Evolutionary conservation across 2,888 invertebrate genomes (phyloP).

Genomic region (Epinotia demarniana): DNA sequence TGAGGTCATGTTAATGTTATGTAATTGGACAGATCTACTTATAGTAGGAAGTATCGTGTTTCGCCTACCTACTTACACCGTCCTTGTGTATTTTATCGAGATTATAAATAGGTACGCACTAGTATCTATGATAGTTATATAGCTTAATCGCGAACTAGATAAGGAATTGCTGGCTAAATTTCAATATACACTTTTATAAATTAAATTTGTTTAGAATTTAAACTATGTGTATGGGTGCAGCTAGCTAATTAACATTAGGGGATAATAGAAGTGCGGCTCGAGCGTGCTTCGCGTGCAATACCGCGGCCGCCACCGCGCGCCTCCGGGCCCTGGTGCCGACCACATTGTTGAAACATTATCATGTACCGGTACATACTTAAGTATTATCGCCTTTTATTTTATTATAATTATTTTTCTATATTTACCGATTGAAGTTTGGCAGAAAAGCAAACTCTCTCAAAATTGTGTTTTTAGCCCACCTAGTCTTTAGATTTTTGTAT

Average conservation of each 20-base stretch:
- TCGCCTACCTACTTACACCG: slow-evolving; percentile 83
- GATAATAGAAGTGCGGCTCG: slow-evolving; percentile 48
- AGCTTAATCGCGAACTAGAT: slow-evolving; percentile 68
- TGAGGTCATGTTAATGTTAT: slow-evolving; percentile 69
- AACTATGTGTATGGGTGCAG: slow-evolving; percentile 64
- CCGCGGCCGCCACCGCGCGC: background rate
- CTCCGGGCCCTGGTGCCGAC: slow-evolving; percentile 49
- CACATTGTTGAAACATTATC: slow-evolving; percentile 57
- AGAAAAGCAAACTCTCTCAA: slow-evolving; percentile 62
- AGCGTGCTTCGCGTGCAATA: slow-evolving; percentile 21
- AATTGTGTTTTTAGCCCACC: slow-evolving; percentile 79
- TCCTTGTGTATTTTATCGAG: slow-evolving; percentile 83
- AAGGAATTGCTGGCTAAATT: slow-evolving; percentile 75
- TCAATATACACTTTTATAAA: slow-evolving; percentile 48
- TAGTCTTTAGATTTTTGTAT: slow-evolving; percentile 78
- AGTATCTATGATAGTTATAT: slow-evolving; percentile 64
- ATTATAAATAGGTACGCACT: slow-evolving; percentile 72
- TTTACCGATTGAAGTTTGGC: slow-evolving; percentile 50
- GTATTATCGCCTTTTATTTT: slow-evolving; percentile 32
- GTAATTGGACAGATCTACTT: slow-evolving; percentile 70
- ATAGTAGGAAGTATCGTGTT: slow-evolving; percentile 70
- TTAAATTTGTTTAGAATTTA: slow-evolving; percentile 37
- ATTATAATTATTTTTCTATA: slow-evolving; percentile 41
- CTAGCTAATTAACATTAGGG: slow-evolving; percentile 64
- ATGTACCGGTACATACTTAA: slow-evolving; percentile 29